phyloP scores from a whole-genome alignment of 2,797 vertebrate species.

The Staurois parvus region DNA sequence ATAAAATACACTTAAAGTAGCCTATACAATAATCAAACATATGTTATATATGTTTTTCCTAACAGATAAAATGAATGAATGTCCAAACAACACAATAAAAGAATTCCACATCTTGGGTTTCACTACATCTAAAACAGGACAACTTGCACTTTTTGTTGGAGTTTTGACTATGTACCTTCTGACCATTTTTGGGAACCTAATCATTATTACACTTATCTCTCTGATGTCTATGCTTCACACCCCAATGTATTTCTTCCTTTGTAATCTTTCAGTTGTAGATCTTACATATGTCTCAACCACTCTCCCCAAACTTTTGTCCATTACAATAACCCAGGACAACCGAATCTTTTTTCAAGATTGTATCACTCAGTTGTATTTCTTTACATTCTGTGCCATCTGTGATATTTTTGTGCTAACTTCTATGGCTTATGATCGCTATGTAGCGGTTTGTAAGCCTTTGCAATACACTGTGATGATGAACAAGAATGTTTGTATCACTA shows the following conservation, averaged over 20 bases:
- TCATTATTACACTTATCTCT: conserved; percentile 5
- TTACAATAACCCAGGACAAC: conserved; percentile 25
- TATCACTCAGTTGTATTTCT: conserved; percentile 37
- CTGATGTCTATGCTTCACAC: conserved; percentile 28
- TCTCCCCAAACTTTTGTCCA: conserved; percentile 24
- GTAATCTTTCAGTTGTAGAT: conserved; percentile 9
- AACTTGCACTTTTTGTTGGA: conserved; percentile 6
- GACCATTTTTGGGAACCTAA: conserved; percentile 7
- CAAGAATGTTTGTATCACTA: not conserved
- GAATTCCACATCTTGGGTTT: conserved; percentile 24
- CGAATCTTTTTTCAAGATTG: conserved; percentile 3
- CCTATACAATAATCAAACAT: not conserved
- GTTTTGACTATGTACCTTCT: conserved; percentile 18
- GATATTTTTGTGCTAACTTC: conserved; percentile 15
- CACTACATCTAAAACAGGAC: not conserved
- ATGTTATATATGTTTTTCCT: not conserved
- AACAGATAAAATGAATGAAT: not conserved
- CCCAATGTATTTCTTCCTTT: conserved; percentile 41
- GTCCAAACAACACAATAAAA: not conserved
- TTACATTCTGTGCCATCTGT: not conserved
- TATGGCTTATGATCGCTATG: conserved; percentile 23
- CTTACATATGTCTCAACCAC: conserved; percentile 8
- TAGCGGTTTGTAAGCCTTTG: conserved; percentile 20
- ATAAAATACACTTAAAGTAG: too few species aligned
- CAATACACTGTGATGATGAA: conserved; percentile 37